Percentiles rank a stretch among this genome's conserved stretches.
phyloP scores from a whole-genome alignment of 2,113 vertebrate species.

The Pterocles burchelli region DNA sequence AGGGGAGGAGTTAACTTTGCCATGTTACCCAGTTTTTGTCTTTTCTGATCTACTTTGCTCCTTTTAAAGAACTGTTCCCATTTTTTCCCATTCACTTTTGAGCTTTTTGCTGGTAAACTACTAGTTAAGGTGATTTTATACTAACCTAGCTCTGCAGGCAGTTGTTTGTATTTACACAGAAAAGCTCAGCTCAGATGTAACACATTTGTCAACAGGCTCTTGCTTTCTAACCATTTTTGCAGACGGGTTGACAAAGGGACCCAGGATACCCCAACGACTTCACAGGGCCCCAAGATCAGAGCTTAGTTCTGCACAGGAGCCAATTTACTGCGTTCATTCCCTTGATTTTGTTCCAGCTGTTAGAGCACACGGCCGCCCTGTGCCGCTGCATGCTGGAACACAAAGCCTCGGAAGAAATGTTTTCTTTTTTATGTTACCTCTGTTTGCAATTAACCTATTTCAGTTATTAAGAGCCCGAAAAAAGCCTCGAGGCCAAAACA shows the following conservation, averaged over 20 bases:
- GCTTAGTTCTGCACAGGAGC: background rate
- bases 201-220: background rate
- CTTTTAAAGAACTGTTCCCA: background rate
- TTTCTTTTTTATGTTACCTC: background rate
- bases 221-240: constrained; percentile 10
- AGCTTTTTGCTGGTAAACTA: background rate
- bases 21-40: background rate
- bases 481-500: constrained; percentile 46
- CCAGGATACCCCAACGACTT: background rate
- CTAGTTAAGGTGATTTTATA: background rate
- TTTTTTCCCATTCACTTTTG: background rate
- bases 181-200: constrained; percentile 23
- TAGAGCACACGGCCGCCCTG: background rate
- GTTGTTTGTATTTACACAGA: background rate
- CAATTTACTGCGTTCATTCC: background rate
- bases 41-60: background rate
- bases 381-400: background rate
- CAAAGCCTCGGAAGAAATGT: background rate
- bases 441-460: constrained; percentile 13
- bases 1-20: background rate
- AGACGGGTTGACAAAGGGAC: background rate
- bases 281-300: constrained; percentile 20
- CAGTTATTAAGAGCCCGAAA: constrained; percentile 4
- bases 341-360: background rate
- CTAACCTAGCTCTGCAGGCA: background rate